Evolutionary conservation across 30 jellyfish, hydroid and myxozoan genomes (phyloP).

Genomic region (Nemopilema nomurai): DNA sequence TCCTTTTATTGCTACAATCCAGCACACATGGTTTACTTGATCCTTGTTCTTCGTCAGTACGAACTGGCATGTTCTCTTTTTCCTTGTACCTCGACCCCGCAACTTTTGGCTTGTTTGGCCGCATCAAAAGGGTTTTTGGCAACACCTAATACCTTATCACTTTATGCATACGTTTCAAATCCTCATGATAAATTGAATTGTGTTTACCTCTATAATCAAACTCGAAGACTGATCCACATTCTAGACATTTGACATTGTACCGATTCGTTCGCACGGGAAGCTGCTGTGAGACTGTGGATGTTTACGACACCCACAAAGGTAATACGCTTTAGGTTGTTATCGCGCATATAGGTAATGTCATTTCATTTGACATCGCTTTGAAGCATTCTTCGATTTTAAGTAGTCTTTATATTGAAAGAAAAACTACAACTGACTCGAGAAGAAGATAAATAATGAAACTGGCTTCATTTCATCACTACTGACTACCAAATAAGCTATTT

Average conservation of each 20-base stretch:
- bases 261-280: constrained; percentile 8
- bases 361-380: background rate
- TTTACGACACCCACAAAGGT: background rate
- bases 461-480: background rate
- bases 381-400: background rate
- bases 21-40: constrained; percentile 14
- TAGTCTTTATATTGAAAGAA: background rate
- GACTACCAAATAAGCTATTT: background rate
- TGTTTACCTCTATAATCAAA: constrained; percentile 10
- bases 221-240: constrained; percentile 27
- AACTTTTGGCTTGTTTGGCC: constrained; percentile 13
- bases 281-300: background rate
- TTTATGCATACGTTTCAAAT: constrained; percentile 10
- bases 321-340: background rate
- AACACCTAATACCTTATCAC: constrained; percentile 4
- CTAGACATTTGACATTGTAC: constrained; percentile 18
- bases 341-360: background rate
- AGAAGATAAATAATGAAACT: background rate
- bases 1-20: constrained; percentile 18
- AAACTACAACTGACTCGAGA: background rate
- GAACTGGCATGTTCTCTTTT: background rate
- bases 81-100: constrained; percentile 5
- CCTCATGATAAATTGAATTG: constrained; percentile 17
- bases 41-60: constrained; percentile 13
- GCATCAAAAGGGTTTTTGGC: constrained; percentile 12